phyloP scores from a whole-genome alignment of 1,140 invertebrate species.

The Drosophila tristis region DNA sequence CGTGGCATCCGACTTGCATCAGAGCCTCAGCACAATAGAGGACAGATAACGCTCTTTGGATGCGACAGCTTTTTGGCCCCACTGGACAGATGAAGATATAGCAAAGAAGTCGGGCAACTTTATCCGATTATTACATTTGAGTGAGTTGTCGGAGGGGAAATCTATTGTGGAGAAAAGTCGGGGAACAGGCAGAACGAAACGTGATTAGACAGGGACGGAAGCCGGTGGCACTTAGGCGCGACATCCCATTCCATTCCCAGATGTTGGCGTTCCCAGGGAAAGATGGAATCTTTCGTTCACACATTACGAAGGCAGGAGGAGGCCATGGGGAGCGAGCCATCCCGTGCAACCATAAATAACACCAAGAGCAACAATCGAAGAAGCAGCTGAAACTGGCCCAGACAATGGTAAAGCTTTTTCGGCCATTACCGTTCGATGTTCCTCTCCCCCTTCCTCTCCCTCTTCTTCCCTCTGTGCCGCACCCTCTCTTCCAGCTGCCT shows the following conservation, averaged over 20 bases:
- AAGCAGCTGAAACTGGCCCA: constrained; percentile 36
- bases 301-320: constrained; percentile 24
- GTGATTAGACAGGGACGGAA: constrained; percentile 39
- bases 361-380: constrained; percentile 45
- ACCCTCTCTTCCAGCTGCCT: not conserved
- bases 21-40: constrained; percentile 28
- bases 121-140: constrained; percentile 55
- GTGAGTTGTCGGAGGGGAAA: constrained; percentile 27
- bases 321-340: not conserved
- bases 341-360: constrained; percentile 52
- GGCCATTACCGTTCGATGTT: constrained; percentile 45
- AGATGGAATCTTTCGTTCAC: constrained; percentile 48
- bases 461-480: not conserved
- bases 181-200: constrained; percentile 19
- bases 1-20: constrained; percentile 41
- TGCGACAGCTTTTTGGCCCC: constrained; percentile 42
- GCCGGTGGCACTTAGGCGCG: constrained; percentile 18
- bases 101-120: constrained; percentile 4
- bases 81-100: constrained; percentile 37
- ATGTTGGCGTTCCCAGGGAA: constrained; percentile 35
- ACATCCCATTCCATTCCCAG: constrained; percentile 28
- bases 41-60: constrained; percentile 37
- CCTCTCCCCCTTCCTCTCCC: not conserved
- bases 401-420: constrained; percentile 47
- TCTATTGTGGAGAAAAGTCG: constrained; percentile 5